phyloP scores from a whole-genome alignment of 30 jellyfish, hydroid and myxozoan genomes.

The Pseudorhiza aurosa region DNA sequence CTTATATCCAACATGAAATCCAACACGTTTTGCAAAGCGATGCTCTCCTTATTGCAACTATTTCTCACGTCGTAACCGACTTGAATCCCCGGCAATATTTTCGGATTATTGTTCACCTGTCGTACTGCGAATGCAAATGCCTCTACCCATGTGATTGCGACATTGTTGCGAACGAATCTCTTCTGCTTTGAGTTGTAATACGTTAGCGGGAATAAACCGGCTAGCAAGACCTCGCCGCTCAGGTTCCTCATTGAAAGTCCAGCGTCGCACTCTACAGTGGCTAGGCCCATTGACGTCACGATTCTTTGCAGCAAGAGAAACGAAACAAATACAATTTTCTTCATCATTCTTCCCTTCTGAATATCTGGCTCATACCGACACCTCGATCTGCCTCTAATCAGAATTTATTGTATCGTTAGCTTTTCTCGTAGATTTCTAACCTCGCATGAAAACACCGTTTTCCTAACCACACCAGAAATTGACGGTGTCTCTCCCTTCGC shows the following conservation, averaged over 20 bases:
- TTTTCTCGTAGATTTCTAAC: too few relatives aligned
- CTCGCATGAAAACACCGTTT: too few relatives aligned
- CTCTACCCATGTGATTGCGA: slow-evolving; percentile 86
- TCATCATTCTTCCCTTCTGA: too few relatives aligned
- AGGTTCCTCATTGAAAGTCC: slow-evolving; percentile 45
- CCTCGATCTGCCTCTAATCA: too few relatives aligned
- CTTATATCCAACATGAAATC: slow-evolving; percentile 70
- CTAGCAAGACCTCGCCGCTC: slow-evolving; percentile 66
- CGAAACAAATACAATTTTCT: too few relatives aligned
- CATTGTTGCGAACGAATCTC: slow-evolving; percentile 36
- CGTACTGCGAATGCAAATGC: slow-evolving; percentile 62
- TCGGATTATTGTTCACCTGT: slow-evolving; percentile 34
- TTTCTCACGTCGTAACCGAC: slow-evolving; percentile 83
- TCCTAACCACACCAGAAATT: too few relatives aligned
- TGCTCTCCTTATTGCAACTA: slow-evolving; percentile 73
- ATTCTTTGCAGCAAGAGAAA: neutral
- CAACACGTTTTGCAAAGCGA: slow-evolving; percentile 60
- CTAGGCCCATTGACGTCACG: neutral
- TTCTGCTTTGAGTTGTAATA: slow-evolving; percentile 29
- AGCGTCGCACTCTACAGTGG: slow-evolving; percentile 12
- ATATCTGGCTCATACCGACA: too few relatives aligned
- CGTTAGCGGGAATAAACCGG: slow-evolving; percentile 81
- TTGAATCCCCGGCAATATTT: slow-evolving; percentile 55
- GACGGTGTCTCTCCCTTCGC: too few relatives aligned
- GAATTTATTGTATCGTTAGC: too few relatives aligned